A percentile compares a stretch with the other conserved stretches of the same genome.
Conservation (phyloP, 2,113 vertebrate species). For the Platycercus adscitus region DNA sequence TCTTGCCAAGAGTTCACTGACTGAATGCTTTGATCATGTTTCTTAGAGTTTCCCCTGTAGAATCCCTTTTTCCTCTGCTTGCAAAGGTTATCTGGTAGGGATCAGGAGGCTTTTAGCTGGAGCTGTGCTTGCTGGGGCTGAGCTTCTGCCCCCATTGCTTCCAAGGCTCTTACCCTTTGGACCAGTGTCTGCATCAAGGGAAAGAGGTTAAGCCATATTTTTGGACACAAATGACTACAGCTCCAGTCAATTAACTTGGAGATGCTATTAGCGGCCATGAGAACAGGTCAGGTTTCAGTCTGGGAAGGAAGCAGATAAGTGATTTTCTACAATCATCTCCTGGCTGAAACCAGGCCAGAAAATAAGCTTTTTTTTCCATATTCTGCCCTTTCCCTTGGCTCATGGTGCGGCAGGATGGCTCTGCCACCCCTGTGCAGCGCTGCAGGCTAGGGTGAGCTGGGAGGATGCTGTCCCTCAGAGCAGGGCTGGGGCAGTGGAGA, state of each 20-base stretch:
- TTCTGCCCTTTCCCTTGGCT: background rate
- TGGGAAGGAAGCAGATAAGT: background rate
- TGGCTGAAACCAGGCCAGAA: background rate
- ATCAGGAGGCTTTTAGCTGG: background rate
- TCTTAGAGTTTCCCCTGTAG: background rate
- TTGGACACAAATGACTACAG: background rate
- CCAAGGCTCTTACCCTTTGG: background rate
- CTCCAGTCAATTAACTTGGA: background rate
- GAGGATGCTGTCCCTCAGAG: background rate
- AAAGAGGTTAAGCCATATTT: background rate
- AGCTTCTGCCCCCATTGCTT: background rate
- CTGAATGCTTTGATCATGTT: background rate
- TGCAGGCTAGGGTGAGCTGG: background rate
- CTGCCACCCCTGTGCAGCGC: accelerated
- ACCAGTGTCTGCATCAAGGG: background rate
- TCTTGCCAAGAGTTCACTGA: background rate
- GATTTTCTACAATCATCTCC: background rate
- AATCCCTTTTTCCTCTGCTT: background rate
- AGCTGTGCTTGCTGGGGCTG: background rate
- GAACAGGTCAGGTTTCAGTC: conserved; percentile 6
- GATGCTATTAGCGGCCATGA: background rate
- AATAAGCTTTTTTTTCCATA: background rate
- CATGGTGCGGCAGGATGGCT: background rate
- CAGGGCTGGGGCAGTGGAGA: background rate
- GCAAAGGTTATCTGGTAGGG: background rate